Conservation (phyloP, 2,113 vertebrate genomes). For the Elanus axillaris region DNA sequence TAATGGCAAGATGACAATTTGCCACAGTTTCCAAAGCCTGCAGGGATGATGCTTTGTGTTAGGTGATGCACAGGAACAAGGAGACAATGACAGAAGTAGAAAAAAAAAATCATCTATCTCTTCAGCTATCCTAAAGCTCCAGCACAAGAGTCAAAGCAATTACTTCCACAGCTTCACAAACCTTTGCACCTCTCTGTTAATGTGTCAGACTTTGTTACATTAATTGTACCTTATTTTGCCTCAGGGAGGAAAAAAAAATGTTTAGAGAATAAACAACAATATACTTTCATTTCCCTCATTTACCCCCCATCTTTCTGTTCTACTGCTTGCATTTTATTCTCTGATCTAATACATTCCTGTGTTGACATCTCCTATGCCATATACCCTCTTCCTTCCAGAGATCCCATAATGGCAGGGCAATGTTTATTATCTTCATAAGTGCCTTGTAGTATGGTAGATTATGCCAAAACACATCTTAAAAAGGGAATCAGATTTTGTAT, state of each 20-base stretch:
- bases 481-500: background rate
- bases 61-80: constrained; percentile 2
- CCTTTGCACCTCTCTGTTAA: constrained; percentile 15
- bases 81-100: background rate
- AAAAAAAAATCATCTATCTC: background rate
- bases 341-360: background rate
- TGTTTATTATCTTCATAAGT: background rate
- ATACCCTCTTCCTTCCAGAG: background rate
- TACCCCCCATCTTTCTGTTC: background rate
- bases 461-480: background rate
- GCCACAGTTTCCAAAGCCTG: background rate
- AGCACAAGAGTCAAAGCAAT: constrained; percentile 55
- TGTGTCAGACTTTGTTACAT: background rate
- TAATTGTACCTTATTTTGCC: constrained; percentile 30
- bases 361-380: background rate
- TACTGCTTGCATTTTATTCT: background rate
- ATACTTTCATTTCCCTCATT: background rate
- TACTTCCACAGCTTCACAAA: constrained; percentile 23
- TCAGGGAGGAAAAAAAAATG: background rate
- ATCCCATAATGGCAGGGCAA: background rate
- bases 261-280: background rate
- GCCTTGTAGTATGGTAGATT: background rate
- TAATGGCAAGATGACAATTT: background rate
- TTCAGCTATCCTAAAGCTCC: background rate
- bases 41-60: constrained; percentile 18